phyloP scores from a whole-genome alignment of 2,113 vertebrate species.

The Pluvialis apricaria region DNA sequence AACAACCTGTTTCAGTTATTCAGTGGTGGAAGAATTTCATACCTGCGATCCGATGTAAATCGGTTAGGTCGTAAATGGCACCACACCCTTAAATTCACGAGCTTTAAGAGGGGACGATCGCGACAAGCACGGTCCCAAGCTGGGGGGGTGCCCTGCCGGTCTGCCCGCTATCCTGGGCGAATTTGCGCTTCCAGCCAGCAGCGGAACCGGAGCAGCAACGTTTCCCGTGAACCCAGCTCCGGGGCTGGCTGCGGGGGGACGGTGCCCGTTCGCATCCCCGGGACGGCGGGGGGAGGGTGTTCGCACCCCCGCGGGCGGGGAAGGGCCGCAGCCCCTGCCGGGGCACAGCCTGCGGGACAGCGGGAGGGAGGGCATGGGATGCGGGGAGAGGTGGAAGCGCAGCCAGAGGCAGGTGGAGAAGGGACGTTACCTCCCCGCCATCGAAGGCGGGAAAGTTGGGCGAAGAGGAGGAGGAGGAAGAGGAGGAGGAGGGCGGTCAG shows the following conservation, averaged over 20 bases:
- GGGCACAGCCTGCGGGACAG: not conserved
- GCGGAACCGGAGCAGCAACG: not conserved
- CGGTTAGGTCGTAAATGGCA: not conserved
- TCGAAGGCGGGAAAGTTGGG: not conserved
- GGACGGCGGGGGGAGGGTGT: not conserved
- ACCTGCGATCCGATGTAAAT: not conserved
- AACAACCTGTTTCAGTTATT: not conserved
- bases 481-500: not conserved
- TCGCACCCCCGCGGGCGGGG: not conserved
- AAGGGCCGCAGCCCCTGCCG: not conserved
- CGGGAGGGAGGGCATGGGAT: not conserved
- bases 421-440: not conserved
- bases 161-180: not conserved
- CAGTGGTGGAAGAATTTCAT: not conserved
- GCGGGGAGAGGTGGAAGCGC: not conserved
- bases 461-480: not conserved
- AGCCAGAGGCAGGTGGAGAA: not conserved
- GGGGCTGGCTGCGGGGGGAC: not conserved
- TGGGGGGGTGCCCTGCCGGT: not conserved
- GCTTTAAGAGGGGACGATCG: not conserved
- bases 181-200: not conserved
- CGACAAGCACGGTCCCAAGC: not conserved
- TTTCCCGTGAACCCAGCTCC: no score
- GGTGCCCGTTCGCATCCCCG: fast-evolving
- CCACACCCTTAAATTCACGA: not conserved